Percentiles rank a stretch among this genome's conserved stretches.
Evolutionary conservation across 2,113 vertebrate species (phyloP).

Genomic region (Calyptommatus sinebrachiatus): DNA sequence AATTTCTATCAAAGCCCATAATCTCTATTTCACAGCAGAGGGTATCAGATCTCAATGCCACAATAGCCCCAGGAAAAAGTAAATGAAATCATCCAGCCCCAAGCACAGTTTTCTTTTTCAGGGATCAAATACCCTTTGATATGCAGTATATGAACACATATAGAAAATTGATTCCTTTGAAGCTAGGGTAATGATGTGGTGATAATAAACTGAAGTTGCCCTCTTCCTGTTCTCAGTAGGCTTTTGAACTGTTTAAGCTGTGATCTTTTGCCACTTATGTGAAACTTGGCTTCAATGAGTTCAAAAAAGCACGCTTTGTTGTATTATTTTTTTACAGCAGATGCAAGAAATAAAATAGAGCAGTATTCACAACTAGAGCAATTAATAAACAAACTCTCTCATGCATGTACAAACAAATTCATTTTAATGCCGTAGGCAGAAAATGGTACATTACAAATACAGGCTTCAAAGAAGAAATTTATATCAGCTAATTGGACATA

Average conservation of each 20-base stretch:
- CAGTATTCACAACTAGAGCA: not conserved
- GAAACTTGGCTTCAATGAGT: conserved; percentile 7
- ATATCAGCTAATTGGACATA: not conserved
- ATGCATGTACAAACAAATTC: not conserved
- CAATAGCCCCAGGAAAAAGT: conserved; percentile 14
- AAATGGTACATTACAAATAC: not conserved
- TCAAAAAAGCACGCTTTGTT: conserved; percentile 1
- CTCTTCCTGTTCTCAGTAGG: conserved; percentile 17
- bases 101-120: conserved; percentile 19
- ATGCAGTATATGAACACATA: conserved; percentile 3
- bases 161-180: conserved; percentile 34
- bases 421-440: not conserved
- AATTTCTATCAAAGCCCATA: conserved; percentile 25
- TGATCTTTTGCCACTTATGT: conserved; percentile 8
- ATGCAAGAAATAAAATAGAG: conserved; percentile 2
- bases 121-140: conserved; percentile 29
- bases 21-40: conserved; percentile 18
- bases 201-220: conserved; percentile 28
- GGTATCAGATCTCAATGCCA: conserved; percentile 19
- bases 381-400: not conserved
- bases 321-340: not conserved
- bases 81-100: conserved; percentile 25
- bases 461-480: not conserved
- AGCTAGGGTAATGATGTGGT: conserved; percentile 24
- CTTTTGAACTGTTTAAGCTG: conserved; percentile 26